Percentiles rank a stretch among this genome's conserved stretches.
phyloP scores from a whole-genome alignment of 2,113 vertebrate genomes.

The Nyctibius bracteatus region DNA sequence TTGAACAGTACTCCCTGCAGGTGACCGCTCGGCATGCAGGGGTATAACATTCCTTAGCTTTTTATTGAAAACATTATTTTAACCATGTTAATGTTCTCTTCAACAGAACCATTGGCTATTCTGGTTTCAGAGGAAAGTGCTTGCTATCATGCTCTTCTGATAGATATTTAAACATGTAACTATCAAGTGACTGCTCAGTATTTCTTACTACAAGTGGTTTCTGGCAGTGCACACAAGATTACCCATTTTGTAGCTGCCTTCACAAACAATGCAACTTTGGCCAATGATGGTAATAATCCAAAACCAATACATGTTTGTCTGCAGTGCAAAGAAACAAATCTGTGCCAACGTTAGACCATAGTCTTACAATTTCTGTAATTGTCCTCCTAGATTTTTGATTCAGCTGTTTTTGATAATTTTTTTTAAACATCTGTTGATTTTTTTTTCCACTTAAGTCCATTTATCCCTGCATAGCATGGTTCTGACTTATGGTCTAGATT shows the following conservation, averaged over 20 bases:
- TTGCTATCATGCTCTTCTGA: background rate
- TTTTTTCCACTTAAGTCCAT: background rate
- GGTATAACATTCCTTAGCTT: background rate
- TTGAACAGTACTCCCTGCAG: background rate
- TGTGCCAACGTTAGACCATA: background rate
- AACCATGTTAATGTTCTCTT: background rate
- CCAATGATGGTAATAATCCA: background rate
- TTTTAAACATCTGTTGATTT: background rate
- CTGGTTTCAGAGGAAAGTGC: background rate
- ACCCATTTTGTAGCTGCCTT: background rate
- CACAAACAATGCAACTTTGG: background rate
- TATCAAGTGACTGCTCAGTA: background rate
- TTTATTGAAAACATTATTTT: background rate
- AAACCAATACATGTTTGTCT: background rate
- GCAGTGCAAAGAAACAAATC: background rate
- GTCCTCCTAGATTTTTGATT: background rate
- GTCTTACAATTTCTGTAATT: background rate
- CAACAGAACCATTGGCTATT: background rate
- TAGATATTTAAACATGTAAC: background rate
- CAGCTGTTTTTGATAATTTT: background rate
- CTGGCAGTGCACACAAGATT: fast-evolving
- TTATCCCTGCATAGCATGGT: background rate
- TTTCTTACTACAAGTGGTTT: background rate
- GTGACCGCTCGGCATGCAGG: background rate
- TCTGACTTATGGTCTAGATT: background rate